Base-by-base conservation (phyloP, 2,797 vertebrate species). In the Scyliorhinus canicula region DNA sequence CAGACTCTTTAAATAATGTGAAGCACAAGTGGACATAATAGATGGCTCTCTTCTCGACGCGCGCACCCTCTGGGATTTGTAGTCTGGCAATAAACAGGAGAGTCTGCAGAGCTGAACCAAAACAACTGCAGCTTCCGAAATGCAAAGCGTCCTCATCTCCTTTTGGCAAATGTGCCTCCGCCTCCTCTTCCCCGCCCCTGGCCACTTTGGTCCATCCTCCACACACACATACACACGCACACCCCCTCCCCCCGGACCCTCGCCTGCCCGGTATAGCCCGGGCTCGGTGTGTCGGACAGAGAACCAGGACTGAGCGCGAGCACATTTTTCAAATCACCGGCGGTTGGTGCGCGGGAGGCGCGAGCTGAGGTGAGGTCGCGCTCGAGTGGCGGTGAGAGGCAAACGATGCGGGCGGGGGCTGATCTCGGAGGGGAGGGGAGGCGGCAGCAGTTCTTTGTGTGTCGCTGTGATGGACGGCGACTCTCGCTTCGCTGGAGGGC, bases 101-200 rank as follows among this genome's bases (percentile, higher is more conserved):
- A 21, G 6, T 21, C 6, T 14, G 2, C 28, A n/a, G 12, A 5
- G 9, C 47, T 35, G 7, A n/a, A 3, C 6, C 35, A 12, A 5
- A 91, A 12, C 57, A 91, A 91, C 88, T 91, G 55, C 88, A 91
- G n/a, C 57, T 91, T 57, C 88, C 88, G 88, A 60, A 40, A 91
- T 91, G 88, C 88, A 91, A n/a, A 60, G 57, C 88, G 88, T 63
- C 35, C 35, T 12, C 55, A 24, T n/a, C 26, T 26, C 21, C 77
- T 19, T 47, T 44, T 44, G 77, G n/a, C 40, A 82, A 82, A 21
- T 21, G 19, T 44, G 77, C 77, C 77, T 44, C 77, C 40, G 77
- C 77, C 40, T 71, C 77, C 40, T 71, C 6, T 28, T 35, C 16
- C 77, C 16, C 40, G 40, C n/a, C 57, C 57, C 14, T 19, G 16